Percentiles rank a stretch among this genome's conserved stretches.
phyloP scores from a whole-genome alignment of 2,888 invertebrate species.

The Ophraella communa region DNA sequence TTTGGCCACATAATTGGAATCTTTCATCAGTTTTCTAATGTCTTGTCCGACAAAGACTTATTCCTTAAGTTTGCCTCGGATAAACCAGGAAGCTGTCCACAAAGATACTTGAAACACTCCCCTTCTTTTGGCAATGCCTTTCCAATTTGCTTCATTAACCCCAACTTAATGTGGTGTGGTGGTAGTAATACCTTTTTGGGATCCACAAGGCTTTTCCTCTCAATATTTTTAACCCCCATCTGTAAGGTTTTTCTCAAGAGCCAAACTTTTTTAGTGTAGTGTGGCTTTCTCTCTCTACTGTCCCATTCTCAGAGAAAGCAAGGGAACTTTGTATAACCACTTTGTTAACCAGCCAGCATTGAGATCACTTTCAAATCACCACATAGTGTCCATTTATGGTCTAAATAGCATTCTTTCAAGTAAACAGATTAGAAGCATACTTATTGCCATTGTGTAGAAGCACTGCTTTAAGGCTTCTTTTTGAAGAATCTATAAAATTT shows the following conservation, averaged over 20 bases:
- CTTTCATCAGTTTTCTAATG: constrained; percentile 24
- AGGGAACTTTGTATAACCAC: too few species aligned
- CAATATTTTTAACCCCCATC: too few species aligned
- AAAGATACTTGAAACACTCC: constrained; percentile 32
- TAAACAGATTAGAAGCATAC: too few species aligned
- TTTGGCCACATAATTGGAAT: not conserved
- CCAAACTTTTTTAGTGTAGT: too few species aligned
- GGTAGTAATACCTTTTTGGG: constrained; percentile 24
- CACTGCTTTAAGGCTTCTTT: constrained; percentile 22
- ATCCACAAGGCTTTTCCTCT: too few species aligned
- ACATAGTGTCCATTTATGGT: too few species aligned
- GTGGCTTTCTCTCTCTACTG: too few species aligned
- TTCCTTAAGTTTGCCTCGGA: constrained; percentile 38
- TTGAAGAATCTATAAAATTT: constrained; percentile 23
- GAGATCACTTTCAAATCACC: too few species aligned
- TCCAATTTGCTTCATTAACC: constrained; percentile 43
- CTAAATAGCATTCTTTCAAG: too few species aligned
- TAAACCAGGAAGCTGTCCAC: constrained; percentile 32
- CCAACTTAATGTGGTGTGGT: constrained; percentile 44
- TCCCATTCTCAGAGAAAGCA: too few species aligned
- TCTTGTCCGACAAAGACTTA: constrained; percentile 21
- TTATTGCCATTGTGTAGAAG: constrained; percentile 11
- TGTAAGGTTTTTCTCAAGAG: too few species aligned
- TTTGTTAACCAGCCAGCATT: too few species aligned
- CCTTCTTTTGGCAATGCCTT: constrained; percentile 37